These are phyloP conservation scores for Tragelaphus oryx DNA, from an alignment of 2,797 vertebrate genomes.

Conservation along the genomic window DNA sequence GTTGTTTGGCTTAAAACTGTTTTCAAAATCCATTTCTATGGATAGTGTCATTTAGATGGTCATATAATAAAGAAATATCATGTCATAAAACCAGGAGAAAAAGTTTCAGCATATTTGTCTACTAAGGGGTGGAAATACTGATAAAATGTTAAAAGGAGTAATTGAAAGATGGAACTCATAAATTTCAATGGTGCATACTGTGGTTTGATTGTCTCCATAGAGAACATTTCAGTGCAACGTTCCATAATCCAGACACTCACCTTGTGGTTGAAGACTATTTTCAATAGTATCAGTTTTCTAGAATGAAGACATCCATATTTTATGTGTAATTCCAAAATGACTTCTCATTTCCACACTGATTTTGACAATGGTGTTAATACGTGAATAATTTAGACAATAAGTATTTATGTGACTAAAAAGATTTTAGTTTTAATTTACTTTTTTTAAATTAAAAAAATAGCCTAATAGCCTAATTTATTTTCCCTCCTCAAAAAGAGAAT, in stretches of 20 bases:
- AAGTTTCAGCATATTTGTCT: neutral
- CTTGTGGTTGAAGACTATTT: neutral
- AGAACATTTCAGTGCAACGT: neutral
- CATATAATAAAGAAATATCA: neutral
- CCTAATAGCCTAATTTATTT: neutral
- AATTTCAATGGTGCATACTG: neutral
- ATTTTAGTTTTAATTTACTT: conserved; percentile 28
- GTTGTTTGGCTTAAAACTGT: neutral
- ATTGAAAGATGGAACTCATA: neutral
- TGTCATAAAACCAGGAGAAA: neutral
- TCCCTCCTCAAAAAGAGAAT: neutral
- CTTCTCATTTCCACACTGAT: neutral
- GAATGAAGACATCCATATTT: neutral
- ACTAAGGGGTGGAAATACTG: neutral
- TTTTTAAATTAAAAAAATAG: neutral
- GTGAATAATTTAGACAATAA: neutral
- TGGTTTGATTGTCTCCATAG: neutral
- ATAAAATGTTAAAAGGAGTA: neutral
- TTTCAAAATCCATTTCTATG: neutral
- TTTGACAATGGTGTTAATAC: neutral
- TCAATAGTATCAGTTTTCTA: neutral
- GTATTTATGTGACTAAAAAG: neutral
- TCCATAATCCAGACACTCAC: neutral
- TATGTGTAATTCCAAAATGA: neutral
- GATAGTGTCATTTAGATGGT: neutral